Conservation (phyloP, 2,888 invertebrate species). For the Cepaea hortensis region DNA sequence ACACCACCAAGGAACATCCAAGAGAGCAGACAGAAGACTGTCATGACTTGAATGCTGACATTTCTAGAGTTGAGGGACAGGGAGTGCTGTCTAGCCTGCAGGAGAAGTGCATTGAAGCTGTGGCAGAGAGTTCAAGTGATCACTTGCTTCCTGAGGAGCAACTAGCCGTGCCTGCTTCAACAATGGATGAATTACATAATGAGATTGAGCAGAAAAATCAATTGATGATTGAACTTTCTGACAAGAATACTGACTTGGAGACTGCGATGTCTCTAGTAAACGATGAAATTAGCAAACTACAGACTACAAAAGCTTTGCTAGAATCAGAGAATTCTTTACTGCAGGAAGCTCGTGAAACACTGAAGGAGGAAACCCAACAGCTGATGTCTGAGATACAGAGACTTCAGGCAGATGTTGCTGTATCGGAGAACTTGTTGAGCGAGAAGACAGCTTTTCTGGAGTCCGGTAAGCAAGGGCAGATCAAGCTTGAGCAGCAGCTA, state of each 20-base stretch:
- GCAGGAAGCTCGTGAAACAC: background rate
- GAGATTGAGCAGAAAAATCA: background rate
- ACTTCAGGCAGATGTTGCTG: background rate
- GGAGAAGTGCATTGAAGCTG: background rate
- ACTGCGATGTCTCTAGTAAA: background rate
- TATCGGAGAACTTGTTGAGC: background rate
- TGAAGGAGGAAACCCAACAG: background rate
- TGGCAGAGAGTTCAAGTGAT: background rate
- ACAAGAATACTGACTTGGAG: background rate
- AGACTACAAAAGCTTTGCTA: background rate
- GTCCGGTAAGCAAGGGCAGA: slow-evolving; percentile 26
- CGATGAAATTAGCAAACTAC: background rate
- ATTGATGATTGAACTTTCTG: background rate
- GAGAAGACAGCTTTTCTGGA: slow-evolving; percentile 1
- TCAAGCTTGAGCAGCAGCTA: slow-evolving; percentile 43
- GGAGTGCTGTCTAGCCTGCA: slow-evolving; percentile 9
- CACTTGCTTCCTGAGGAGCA: background rate
- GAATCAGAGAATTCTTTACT: slow-evolving; percentile 6
- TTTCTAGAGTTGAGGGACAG: background rate
- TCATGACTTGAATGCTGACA: slow-evolving; percentile 2
- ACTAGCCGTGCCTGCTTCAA: background rate
- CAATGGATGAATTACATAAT: background rate
- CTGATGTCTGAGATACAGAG: background rate
- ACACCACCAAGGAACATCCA: background rate
- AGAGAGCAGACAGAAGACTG: background rate